A percentile compares a stretch with the other conserved stretches of the same genome.
Evolutionary conservation across 1,140 invertebrate genomes (phyloP).

Genomic region (Melipona quadrifasciata): DNA sequence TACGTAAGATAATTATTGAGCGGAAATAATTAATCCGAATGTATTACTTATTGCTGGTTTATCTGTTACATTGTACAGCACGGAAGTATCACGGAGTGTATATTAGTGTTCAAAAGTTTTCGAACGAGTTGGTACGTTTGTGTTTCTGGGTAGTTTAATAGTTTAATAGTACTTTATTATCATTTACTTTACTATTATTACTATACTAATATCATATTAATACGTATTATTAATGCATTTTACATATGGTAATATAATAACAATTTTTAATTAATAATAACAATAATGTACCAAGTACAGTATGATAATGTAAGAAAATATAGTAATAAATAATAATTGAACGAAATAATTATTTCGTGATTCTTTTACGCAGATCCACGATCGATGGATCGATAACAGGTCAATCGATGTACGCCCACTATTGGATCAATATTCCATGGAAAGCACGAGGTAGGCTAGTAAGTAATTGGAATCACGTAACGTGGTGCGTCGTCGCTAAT

Average conservation of each 20-base stretch:
- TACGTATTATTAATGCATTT: too few relatives aligned
- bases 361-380: background rate
- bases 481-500: conserved; percentile 31
- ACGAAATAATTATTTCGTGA: too few relatives aligned
- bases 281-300: too few relatives aligned
- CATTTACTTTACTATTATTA: too few relatives aligned
- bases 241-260: too few relatives aligned
- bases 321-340: too few relatives aligned
- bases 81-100: background rate
- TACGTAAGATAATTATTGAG: background rate
- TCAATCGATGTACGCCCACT: conserved; percentile 16
- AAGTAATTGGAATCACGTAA: conserved; percentile 43
- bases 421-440: conserved; percentile 30
- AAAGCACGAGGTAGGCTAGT: conserved; percentile 6
- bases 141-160: too few relatives aligned
- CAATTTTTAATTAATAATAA: too few relatives aligned
- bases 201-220: too few relatives aligned
- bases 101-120: background rate
- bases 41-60: background rate
- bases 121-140: too few relatives aligned
- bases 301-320: too few relatives aligned
- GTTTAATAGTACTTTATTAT: too few relatives aligned
- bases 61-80: background rate
- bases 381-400: background rate
- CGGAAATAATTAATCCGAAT: background rate